Conservation (phyloP, 1,140 invertebrate genomes). For the Penaeus vannamei region DNA sequence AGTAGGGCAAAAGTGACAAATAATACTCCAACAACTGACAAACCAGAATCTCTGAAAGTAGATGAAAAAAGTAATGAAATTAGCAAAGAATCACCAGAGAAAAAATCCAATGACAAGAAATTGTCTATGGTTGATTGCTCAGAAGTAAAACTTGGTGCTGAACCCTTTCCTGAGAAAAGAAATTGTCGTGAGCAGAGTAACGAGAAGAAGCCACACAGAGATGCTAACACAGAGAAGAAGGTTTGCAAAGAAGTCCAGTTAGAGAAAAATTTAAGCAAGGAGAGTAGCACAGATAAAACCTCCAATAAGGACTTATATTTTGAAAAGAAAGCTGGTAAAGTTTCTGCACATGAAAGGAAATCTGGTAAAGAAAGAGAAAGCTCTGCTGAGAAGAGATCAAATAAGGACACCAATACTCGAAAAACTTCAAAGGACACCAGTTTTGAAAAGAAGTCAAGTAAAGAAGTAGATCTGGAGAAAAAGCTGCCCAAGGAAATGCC, state of each 20-base stretch:
- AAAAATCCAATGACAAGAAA: neutral
- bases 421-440: conserved; percentile 38
- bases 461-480: neutral
- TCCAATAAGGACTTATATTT: conserved; percentile 3
- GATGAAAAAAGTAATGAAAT: conserved; percentile 35
- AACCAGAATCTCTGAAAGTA: conserved; percentile 9
- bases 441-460: conserved; percentile 44
- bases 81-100: neutral
- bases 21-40: neutral
- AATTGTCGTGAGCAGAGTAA: neutral
- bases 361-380: conserved; percentile 25
- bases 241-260: neutral
- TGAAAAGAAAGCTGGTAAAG: conserved; percentile 30
- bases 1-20: conserved; percentile 38
- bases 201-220: neutral
- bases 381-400: conserved; percentile 26
- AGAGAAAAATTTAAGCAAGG: neutral
- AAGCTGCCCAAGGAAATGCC: too few species aligned
- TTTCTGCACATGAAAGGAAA: conserved; percentile 25
- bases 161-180: too few species aligned
- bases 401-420: conserved; percentile 14
- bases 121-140: too few species aligned
- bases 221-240: neutral
- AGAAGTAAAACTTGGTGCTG: too few species aligned
- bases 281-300: neutral